A percentile compares a stretch with the other conserved stretches of the same genome.
Conservation (phyloP, 2,888 invertebrate species). For the Mylabris sibirica region DNA sequence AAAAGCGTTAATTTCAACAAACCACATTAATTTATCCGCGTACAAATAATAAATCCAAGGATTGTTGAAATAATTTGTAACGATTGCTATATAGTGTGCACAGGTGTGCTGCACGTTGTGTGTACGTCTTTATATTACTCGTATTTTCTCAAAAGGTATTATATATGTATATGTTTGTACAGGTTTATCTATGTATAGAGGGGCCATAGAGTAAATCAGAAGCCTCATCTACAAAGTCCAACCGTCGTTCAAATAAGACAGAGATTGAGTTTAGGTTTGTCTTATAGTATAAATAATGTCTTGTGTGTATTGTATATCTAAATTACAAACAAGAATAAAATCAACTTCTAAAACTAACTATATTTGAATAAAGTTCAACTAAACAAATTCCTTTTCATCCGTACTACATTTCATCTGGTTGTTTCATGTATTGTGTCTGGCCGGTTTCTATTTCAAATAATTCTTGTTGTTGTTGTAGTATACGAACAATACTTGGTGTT, state of each 20-base stretch:
- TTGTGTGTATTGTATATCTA: background rate
- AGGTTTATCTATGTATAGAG: background rate
- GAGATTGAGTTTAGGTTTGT: background rate
- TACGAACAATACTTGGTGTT: background rate
- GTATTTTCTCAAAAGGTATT: constrained; percentile 22
- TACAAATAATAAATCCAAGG: constrained; percentile 6
- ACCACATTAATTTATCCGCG: constrained; percentile 23
- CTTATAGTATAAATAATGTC: background rate
- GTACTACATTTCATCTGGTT: background rate
- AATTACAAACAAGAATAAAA: background rate
- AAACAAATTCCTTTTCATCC: background rate
- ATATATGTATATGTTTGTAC: background rate
- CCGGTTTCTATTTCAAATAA: background rate
- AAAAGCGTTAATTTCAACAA: constrained; percentile 18
- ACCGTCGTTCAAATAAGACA: background rate
- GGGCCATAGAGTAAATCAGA: background rate
- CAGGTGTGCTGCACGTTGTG: constrained; percentile 23
- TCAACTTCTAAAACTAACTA: background rate
- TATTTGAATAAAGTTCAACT: background rate
- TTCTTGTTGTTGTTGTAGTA: too few species aligned
- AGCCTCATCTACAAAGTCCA: background rate
- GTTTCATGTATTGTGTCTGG: background rate
- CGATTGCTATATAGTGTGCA: constrained; percentile 11
- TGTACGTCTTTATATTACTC: constrained; percentile 17
- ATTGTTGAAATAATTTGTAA: constrained; percentile 21